Base-by-base conservation (phyloP, 2,113 vertebrate genomes). In the Patagioenas fasciata region DNA sequence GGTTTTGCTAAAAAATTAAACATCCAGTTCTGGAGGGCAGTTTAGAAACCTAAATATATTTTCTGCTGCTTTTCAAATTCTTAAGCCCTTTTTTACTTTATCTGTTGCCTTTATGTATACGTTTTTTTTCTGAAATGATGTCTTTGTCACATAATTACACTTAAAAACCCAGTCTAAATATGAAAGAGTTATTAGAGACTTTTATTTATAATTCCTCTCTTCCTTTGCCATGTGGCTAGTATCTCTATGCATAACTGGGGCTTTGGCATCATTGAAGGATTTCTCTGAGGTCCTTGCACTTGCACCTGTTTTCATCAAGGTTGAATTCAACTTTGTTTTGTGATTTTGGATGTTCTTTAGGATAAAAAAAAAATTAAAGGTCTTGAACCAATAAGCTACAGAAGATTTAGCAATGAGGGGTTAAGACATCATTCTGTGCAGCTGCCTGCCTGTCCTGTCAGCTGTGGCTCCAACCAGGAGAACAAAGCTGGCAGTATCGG, bases 61-160 rank as follows among this genome's bases (percentile, higher is more conserved):
- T 85, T 70, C n/a, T 79, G 5, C 19, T 6, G 5, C 5, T 19
- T 82, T 75, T 90, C 29, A 75, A 32, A 64, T 54, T 82, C n/a
- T 38, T 71, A 50, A 85, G 28, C 10, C 7, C n/a, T 74, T 85
- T 20, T 65, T 89, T 80, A 36, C 25, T 85, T 65, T 70, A 29
- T 58, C 21, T 34, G 4, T 85, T 56, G 19, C 26, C 1, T 13
- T 90, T 8, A 11, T 28, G 21, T 10, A 24, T 15, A 38, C 0
- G 0, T 5, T 38, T 85, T 85, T 85, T 88, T 10, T 38, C 34
- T 65, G 50, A 77, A 92, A 82, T 56, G 25, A 62, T 36, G 8
- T 28, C 11, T 95, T 88, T 69, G 28, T 67, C 36, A 56, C 25
- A 23, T 54, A 79, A 66, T 36, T 74, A 13, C 15, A 44, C n/a